Evolutionary conservation across 2,797 vertebrate genomes (phyloP), one percentile per base, ranked within the genome.

Genomic region (Phoeniculus purpureus): DNA sequence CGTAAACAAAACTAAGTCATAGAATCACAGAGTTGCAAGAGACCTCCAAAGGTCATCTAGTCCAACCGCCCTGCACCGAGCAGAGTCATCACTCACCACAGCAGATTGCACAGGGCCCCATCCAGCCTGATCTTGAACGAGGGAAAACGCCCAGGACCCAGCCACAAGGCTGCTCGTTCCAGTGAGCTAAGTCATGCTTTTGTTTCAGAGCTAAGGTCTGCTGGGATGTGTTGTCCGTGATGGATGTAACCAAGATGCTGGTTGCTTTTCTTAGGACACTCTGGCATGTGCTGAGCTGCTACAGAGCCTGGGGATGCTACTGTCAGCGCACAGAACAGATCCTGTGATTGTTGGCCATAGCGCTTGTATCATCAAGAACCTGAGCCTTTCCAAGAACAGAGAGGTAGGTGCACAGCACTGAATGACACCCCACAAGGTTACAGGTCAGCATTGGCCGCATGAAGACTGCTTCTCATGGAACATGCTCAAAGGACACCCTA

Each of bases 331-430:
- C 66, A 95, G 90, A 81, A 91, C 87, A 65, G 97, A 96, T 62
- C 88, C 96, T 19, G 94, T 96, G 50, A 91, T 98, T 54, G 90
- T 98, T 51, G 93, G 96, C 60, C 97, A 97, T 72, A 59, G 96
- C 87, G 97, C 97, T 56, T 96, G 92, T 70, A 97, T 97, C 45
- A 97, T 98, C 91, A 90, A 92, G 51, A 90, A 98, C 90, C 79
- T 98, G 77, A 96, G 95, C 62, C 70, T 84, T 75, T 96, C 95
- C 54, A 51, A 92, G 70, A 76, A 70, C 52, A 94, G 89, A 47
- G 94, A 97, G 95, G 97, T 98, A 95, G 92, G 97, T 87, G 50
- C 14, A 27, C 62, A 27, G 0, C 31, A n/a, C 43, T 79, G 56
- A 72, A 43, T 27, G 83, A 9, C 10, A 78, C 12, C 18, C n/a